Conservation (phyloP, 1,140 invertebrate genomes). For the Diachasma alloeum region DNA sequence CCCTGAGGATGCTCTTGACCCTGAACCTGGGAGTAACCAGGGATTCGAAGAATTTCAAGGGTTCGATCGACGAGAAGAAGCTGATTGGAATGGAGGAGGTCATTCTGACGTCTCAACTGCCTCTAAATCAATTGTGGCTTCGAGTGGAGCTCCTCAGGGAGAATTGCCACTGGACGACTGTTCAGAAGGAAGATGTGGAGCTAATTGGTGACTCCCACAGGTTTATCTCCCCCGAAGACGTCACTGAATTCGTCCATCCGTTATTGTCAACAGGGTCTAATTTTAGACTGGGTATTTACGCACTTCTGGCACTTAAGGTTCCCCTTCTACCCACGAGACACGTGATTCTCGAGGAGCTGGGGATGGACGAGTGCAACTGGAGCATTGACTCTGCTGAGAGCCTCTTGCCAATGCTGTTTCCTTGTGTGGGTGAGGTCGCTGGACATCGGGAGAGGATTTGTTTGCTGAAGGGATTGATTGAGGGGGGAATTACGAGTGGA, state of each 20-base stretch:
- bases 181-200: conserved; percentile 52
- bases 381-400: conserved; percentile 65
- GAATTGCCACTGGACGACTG: conserved; percentile 70
- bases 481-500: conserved; percentile 60
- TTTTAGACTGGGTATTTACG: conserved; percentile 65
- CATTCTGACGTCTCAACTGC: conserved; percentile 70
- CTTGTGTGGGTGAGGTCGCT: conserved; percentile 54
- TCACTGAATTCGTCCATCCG: conserved; percentile 72
- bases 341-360: conserved; percentile 54
- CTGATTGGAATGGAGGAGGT: conserved; percentile 72
- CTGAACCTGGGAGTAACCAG: conserved; percentile 66
- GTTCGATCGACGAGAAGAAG: conserved; percentile 63
- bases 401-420: conserved; percentile 62
- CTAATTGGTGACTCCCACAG: conserved; percentile 68
- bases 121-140: conserved; percentile 74
- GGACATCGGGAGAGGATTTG: conserved; percentile 48
- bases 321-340: conserved; percentile 67
- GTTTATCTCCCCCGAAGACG: conserved; percentile 70
- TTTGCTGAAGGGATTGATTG: conserved; percentile 61
- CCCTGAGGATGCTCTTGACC: conserved; percentile 69
- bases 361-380: conserved; percentile 64
- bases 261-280: conserved; percentile 65
- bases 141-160: conserved; percentile 72
- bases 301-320: conserved; percentile 69
- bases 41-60: conserved; percentile 56